Evolutionary conservation across 2,113 vertebrate genomes (phyloP), one percentile per base, ranked within the genome.

Genomic region (Petaurus breviceps): DNA sequence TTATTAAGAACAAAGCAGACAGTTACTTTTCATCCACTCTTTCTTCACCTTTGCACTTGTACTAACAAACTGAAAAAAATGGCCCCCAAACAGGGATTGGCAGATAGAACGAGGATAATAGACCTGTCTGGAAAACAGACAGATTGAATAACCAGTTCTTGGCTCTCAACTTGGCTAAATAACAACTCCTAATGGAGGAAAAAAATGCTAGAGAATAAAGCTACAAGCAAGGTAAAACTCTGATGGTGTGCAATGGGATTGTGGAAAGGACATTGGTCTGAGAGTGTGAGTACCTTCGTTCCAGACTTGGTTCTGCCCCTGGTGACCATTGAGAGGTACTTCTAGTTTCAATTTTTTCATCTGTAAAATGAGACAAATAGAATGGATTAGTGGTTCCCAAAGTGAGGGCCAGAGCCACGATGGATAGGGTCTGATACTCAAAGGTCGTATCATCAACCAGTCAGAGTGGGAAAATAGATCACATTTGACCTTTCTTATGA

Each of bases 131-230:
- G 89, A 90, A 68, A 68, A 92, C 52, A 92, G 14, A 9, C 47
- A 57, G 90, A 57, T 26, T 37, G 50, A 91, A 91, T 26, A 47
- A 51, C 89, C 61, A 55, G 47, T 50, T 61, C 51, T 51, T 90
- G 1, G 91, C 16, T 31, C 55, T 53, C 90, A 0, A 95, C 68
- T 61, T 26, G 16, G 3, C 51, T 97, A 77, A 92, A 37, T n/a
- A 61, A 97, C 94, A 77, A 90, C 0, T 53, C 31, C 51, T 9
- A 57, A 52, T 24, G 0, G 9, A 2, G 47, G 51, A 1, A 91
- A n/a, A 92, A 23, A 96, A 54, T 94, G 90, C 52, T 84, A 7
- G 24, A 53, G 53, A 89, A 90, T 50, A 94, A 95, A 50, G 43
- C 93, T 92, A 77, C 90, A 93, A 43, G 31, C 37, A 28, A 51